Base-by-base conservation (phyloP, 2,888 invertebrate species). In the Tipula confusa region DNA sequence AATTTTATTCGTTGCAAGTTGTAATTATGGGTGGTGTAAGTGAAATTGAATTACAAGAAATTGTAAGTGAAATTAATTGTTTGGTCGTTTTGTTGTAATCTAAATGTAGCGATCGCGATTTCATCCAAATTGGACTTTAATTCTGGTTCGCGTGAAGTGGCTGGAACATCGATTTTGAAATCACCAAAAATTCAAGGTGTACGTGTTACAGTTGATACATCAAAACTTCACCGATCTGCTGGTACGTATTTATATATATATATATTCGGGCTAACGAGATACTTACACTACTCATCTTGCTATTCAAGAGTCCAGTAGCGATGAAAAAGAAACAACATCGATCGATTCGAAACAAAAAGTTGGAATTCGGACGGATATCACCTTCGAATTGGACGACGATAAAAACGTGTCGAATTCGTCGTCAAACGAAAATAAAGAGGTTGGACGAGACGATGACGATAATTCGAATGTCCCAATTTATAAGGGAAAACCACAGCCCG, bases 101-200 rank as follows among this genome's bases (percentile, higher is more conserved):
- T n/a, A n/a, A n/a, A n/a, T 15, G 18, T 33, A 82, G 82, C 82
- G 33, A 18, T 18, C 0, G 31, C 29, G 9, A 82, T 82, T 9
- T 82, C 82, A 4, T 82, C 82, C 11, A 90, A 88, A 82, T 86
- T 89, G 85, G 89, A 87, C 82, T 89, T 90, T 86, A 83, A 83
- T 29, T 48, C 83, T 6, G 36, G 13, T 48, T 31, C 43, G 80
- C 15, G 79, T 43, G 87, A 87, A 13, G 83, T 79, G n/a, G n/a
- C n/a, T 9, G 79, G 36, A 33, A 84, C 24, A 1, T 48, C 84
- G 84, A 85, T 83, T 82, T 85, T 83, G 29, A 84, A 81, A 79
- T 87, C 89, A 31, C 89, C 90, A 6, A 89, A 89, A 87, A 89
- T 90, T 85, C 89, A 90, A 84, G 90, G 90, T 29, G 89, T 90